These are phyloP conservation scores for Spondyliosoma cantharus DNA, from an alignment of 2,797 vertebrate species.

Conservation along the genomic window DNA sequence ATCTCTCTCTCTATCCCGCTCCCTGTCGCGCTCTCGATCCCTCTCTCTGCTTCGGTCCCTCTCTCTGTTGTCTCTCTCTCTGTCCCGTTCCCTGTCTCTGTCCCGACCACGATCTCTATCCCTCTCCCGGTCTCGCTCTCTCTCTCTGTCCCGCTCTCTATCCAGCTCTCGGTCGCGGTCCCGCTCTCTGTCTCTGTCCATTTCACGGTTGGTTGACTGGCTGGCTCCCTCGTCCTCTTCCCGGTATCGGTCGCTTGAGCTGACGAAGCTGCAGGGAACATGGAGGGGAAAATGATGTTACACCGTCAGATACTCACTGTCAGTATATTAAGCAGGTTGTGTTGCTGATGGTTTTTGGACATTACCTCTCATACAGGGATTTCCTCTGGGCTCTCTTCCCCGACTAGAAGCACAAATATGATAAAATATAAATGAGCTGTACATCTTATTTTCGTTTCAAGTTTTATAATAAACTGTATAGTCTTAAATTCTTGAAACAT, in stretches of 20 bases:
- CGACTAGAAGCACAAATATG: constrained; percentile 74
- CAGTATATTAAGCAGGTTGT: background rate
- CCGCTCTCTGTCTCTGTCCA: constrained; percentile 60
- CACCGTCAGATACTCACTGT: background rate
- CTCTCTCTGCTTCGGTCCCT: constrained; percentile 46
- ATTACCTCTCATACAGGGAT: constrained; percentile 92
- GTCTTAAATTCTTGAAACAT: no score
- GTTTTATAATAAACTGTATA: no score
- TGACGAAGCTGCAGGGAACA: constrained; percentile 86
- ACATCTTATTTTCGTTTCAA: background rate
- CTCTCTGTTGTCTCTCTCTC: constrained; percentile 33
- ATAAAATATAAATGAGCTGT: constrained; percentile 23
- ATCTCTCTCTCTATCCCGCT: constrained; percentile 57
- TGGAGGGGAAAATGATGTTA: constrained; percentile 16
- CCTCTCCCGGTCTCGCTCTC: constrained; percentile 49
- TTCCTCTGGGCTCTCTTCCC: constrained; percentile 90
- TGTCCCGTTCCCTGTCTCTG: constrained; percentile 60
- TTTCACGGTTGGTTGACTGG: constrained; percentile 61
- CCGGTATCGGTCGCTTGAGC: constrained; percentile 86
- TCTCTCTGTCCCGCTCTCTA: constrained; percentile 36
- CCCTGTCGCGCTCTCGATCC: constrained; percentile 43
- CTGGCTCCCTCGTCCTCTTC: constrained; percentile 81
- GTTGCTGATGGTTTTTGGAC: constrained; percentile 9
- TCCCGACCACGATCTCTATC: constrained; percentile 79
- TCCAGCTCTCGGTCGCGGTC: constrained; percentile 4